These are phyloP conservation scores for Cavia aperea DNA, from an alignment of 2,113 vertebrate genomes.

Conservation along the genomic window DNA sequence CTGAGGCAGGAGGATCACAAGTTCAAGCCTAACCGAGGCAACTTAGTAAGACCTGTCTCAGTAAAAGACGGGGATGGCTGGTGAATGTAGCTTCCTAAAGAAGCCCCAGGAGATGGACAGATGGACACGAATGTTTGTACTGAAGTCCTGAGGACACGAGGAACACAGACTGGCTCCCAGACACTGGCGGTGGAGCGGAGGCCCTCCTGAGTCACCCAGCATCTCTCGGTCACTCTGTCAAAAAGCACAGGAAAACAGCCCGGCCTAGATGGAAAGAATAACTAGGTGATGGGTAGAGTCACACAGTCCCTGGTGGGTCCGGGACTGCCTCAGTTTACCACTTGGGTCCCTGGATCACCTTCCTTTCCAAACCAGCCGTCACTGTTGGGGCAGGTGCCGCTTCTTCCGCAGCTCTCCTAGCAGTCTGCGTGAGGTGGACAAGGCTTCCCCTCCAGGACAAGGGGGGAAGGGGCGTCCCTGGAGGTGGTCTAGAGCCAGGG, in stretches of 20 bases:
- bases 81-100: neutral
- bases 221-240: neutral
- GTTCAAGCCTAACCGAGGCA: neutral
- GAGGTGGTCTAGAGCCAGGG: neutral
- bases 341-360: neutral
- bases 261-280: neutral
- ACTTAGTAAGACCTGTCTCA: neutral
- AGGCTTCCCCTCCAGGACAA: neutral
- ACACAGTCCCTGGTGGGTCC: neutral
- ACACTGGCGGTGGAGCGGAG: neutral
- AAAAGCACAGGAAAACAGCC: neutral
- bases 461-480: too few relatives aligned
- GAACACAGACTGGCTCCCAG: neutral
- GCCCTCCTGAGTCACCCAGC: neutral
- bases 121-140: neutral
- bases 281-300: neutral
- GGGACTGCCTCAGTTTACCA: neutral
- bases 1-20: neutral
- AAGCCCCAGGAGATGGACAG: neutral
- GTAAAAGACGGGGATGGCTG: neutral
- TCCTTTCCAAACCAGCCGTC: neutral
- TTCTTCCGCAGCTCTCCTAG: neutral
- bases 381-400: neutral
- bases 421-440: neutral
- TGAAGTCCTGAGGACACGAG: neutral